Evolutionary conservation across 2,888 invertebrate genomes (phyloP).

Genomic region (Melipona bicolor): DNA sequence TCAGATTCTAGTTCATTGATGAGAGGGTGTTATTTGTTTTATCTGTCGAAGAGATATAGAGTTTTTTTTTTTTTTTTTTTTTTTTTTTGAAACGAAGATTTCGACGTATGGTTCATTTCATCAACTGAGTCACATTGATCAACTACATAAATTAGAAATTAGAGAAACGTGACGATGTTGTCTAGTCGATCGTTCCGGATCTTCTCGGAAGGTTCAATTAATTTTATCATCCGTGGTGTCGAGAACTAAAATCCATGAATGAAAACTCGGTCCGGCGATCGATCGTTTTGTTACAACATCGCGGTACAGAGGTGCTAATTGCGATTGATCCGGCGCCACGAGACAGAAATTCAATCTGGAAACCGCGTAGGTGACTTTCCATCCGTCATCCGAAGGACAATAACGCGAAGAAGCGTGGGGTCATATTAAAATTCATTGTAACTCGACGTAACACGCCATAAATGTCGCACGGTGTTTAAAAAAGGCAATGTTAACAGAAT

Average conservation of each 20-base stretch:
- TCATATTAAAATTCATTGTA: background rate
- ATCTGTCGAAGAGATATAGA: background rate
- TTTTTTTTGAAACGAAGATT: background rate
- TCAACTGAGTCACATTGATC: background rate
- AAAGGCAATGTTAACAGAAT: background rate
- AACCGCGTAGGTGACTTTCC: conserved; percentile 51
- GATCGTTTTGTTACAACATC: conserved; percentile 21
- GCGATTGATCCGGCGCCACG: background rate
- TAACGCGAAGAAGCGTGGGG: conserved; percentile 24
- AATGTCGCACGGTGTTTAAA: background rate
- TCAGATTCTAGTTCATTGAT: too few species aligned
- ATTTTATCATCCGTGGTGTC: background rate
- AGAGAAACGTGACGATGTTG: background rate
- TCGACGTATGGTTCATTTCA: background rate
- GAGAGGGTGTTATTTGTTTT: too few species aligned
- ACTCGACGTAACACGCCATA: background rate
- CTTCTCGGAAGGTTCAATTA: background rate
- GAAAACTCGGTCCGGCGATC: background rate
- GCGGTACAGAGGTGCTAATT: conserved; percentile 19
- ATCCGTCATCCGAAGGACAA: conserved; percentile 50
- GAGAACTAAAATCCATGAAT: background rate
- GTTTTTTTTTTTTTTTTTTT: too few species aligned
- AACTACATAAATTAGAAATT: background rate
- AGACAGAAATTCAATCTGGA: conserved; percentile 24
- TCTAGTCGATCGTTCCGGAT: background rate